Base-by-base conservation (phyloP, 1,140 invertebrate genomes). In the Macrobrachium nipponense region DNA sequence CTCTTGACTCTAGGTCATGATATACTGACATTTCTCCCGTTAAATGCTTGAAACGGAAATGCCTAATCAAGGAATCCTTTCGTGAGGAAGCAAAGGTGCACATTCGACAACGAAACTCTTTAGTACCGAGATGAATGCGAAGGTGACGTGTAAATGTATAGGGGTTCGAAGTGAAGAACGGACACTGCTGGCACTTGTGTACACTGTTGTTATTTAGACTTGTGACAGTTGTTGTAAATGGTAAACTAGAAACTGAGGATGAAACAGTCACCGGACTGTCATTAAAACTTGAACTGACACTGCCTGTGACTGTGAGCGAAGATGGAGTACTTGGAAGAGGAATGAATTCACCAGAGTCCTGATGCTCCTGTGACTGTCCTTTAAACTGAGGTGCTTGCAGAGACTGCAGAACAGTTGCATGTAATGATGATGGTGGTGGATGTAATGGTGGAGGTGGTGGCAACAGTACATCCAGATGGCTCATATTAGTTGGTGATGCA, bases 61-160 rank as follows among this genome's bases (percentile, higher is more conserved):
- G 87, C 5, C 87, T 76, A 51, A 84, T 88, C 10, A 88, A 78
- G 62, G 87, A 88, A 70, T 88, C 87, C 36, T 88, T 88, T 8
- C 87, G 66, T 15, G 87, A 75, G 23, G 82, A 73, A 51, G 87
- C 87, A 85, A 84, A 88, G 36, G 61, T 76, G 68, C 87, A 88
- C 59, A 84, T 27, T 12, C 78, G 78, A 62, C 87, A 88, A 51
- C 77, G 81, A 27, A 88, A 88, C 62, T 88, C 87, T 73, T 88
- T 88, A 27, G 82, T 88, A 66, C 87, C 87, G 20, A 81, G 44
- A 61, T 88, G 87, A 61, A 88, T 88, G n/a, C 87, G 81, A 43
- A 88, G 60, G 70, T 88, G 87, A 18, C 87, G 81, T 8, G 76
- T 81, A 51, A 81, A 88, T 20, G 87, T 88, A 43, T 88, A 88